Base-by-base conservation (phyloP, 2,797 vertebrate species). In the Premnoplex brunnescens region DNA sequence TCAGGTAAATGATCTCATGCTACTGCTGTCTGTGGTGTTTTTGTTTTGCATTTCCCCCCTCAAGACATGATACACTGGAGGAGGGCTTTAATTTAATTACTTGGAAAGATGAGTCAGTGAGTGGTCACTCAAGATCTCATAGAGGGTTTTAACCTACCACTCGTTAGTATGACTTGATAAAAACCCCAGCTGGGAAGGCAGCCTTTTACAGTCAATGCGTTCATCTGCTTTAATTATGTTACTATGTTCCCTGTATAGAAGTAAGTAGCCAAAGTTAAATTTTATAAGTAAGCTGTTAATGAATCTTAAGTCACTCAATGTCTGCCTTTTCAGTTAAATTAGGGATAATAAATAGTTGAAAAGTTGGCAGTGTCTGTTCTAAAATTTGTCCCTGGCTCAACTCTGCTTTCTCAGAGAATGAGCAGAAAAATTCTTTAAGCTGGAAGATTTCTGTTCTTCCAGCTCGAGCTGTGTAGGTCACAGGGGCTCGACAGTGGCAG, bases 281-380 rank as follows among this genome's bases (percentile, higher is more conserved):
- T 77, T 48, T 88, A 7, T 87, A 60, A 94, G 64, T 77, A 73
- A 91, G 67, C 71, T 89, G 91, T 90, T 93, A 95, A 93, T 94
- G 83, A 95, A 87, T 64, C 55, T 41, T 64, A 90, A 96, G 89
- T 93, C 85, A 68, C 76, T 90, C 46, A 73, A 62, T 94, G 96
- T 96, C 84, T 92, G 88, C 86, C 59, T 95, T 95, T 93, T 93
- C 74, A 77, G 67, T 93, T 86, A 93, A 94, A 90, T 93, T 91
- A 32, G 41, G 34, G 37, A 37, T 93, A 81, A 79, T 91, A 94
- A 95, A 92, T 90, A 90, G 80, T 49, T 14, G 4, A 90, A 91
- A 90, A 72, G 34, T 71, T 87, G 71, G 48, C 81, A 74, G 11
- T 56, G 49, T 54, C 76, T 91, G 51, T 91, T 89, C 44, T 84